phyloP scores from a whole-genome alignment of 1,140 invertebrate species.

The Nasonia vitripennis region DNA sequence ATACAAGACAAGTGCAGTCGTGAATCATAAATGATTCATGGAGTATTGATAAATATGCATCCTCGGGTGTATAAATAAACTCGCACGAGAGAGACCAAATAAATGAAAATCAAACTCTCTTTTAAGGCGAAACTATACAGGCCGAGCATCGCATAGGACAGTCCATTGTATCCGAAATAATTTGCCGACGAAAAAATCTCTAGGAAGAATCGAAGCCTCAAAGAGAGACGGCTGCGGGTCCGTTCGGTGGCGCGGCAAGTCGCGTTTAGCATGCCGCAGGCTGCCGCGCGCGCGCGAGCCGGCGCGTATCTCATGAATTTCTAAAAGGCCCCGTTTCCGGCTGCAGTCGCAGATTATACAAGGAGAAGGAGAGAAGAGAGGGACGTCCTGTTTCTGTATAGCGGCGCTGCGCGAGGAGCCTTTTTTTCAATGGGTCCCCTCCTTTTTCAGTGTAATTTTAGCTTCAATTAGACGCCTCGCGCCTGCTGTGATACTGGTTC shows the following conservation, averaged over 20 bases:
- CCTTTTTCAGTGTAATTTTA: conserved; percentile 17
- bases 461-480: conserved; percentile 5
- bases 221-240: too few species aligned
- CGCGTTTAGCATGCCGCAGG: conserved; percentile 44
- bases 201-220: background rate
- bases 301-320: conserved; percentile 52
- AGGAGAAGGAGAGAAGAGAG: conserved; percentile 31
- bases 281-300: background rate
- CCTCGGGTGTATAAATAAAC: background rate
- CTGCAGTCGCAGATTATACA: conserved; percentile 45
- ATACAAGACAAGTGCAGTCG: background rate
- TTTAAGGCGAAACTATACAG: background rate
- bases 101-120: background rate
- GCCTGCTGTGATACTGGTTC: background rate
- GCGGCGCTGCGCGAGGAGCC: background rate
- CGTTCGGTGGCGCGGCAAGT: background rate
- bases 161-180: too few species aligned
- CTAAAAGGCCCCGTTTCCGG: conserved; percentile 50
- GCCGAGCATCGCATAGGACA: too few species aligned
- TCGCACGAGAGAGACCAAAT: background rate
- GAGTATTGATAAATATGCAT: background rate
- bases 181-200: background rate
- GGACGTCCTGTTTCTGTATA: conserved; percentile 39
- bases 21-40: conserved; percentile 1
- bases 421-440: conserved; percentile 11